These are phyloP conservation scores for Synergus itoensis DNA, from an alignment of 2,888 invertebrate species.

Conservation along the genomic window DNA sequence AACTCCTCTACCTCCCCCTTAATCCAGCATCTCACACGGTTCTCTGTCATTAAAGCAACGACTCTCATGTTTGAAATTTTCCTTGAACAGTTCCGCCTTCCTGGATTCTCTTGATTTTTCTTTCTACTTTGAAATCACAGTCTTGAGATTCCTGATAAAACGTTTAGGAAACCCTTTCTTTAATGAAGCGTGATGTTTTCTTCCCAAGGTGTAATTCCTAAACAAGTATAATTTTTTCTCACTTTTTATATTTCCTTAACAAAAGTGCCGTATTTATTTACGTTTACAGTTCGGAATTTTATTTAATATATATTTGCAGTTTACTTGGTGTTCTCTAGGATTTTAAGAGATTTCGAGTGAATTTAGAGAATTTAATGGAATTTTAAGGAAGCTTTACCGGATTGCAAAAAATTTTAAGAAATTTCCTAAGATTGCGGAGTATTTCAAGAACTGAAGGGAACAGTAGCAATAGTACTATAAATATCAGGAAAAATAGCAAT, in stretches of 20 bases:
- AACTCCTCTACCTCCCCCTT: neutral
- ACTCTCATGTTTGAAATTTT: slow-evolving; percentile 1
- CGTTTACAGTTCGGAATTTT: neutral
- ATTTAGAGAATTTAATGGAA: no score
- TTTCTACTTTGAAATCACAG: neutral
- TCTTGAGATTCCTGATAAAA: slow-evolving; percentile 23
- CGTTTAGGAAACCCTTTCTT: slow-evolving; percentile 4
- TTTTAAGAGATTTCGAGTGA: no score
- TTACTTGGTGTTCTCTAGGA: no score
- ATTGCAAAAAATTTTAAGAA: no score
- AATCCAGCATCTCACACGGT: neutral
- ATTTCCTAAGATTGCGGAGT: no score
- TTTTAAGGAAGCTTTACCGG: no score
- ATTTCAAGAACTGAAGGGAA: no score
- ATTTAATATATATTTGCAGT: neutral
- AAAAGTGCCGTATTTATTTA: no score
- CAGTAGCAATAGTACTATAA: no score
- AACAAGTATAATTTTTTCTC: neutral
- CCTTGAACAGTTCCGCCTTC: slow-evolving; percentile 33
- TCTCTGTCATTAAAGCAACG: slow-evolving; percentile 9
- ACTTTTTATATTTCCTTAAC: no score
- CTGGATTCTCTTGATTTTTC: slow-evolving; percentile 27
- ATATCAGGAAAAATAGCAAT: no score
- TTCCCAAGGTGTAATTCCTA: neutral
- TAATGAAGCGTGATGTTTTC: neutral